Evolutionary conservation across 37 sponge, comb jelly and placozoan genomes (phyloP), one percentile per base, ranked within the genome.

Genomic region (Cliona cf. orientalis): DNA sequence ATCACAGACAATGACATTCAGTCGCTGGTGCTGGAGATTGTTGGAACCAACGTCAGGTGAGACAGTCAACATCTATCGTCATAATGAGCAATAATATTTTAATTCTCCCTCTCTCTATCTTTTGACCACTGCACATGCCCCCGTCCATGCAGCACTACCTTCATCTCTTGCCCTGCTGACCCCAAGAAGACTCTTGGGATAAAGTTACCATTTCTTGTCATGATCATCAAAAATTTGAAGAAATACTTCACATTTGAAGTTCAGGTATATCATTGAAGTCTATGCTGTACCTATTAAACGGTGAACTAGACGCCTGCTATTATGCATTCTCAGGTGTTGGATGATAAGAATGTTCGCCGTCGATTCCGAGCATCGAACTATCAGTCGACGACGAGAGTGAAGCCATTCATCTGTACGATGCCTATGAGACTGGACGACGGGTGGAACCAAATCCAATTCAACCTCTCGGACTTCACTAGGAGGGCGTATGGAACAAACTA

Each of bases 371-470:
- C 99, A 23, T 96, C 97, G 60, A 98, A 98, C 91, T 98, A 98
- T 75, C 97, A 95, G 86, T 94, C 94, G 21, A 94, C 94, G 0
- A 98, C 99, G 2, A 59, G 97, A 49, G 99, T 98, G 22, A 98
- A 98, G 67, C 99, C 99, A 2, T 98, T 98, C 91, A 98, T 98
- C 25, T 98, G 99, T 43, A 98, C 99, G 43, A 98, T 98, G 97
- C 99, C 99, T 31, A 98, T 98, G 99, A 74, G 95, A 40, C 78
- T 98, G 69, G 99, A 98, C 67, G 99, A 98, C 66, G 99, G 99
- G 26, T 98, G 99, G 99, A 98, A 98, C 72, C 99, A 98, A 78
- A 98, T 98, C 81, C 99, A 98, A 75, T 98, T 98, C 78, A 98
- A 98, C 87, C 76, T 98, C 61, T 89, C 97, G 22, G 99, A 98